Conservation (phyloP, 2,797 vertebrate genomes). For the Clarias pachynema region DNA sequence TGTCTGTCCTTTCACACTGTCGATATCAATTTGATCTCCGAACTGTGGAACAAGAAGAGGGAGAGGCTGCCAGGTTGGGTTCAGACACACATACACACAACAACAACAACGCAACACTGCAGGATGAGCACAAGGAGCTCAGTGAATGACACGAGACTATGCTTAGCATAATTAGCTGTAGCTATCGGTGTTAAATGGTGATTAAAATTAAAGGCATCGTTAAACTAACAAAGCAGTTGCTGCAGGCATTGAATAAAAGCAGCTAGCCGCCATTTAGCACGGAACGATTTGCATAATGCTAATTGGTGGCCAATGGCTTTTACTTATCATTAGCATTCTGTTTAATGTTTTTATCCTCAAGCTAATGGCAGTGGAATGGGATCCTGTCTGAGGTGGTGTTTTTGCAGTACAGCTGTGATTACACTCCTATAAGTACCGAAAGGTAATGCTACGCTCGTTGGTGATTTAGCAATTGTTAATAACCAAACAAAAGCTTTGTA, state of each 20-base stretch:
- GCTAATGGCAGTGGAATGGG: neutral
- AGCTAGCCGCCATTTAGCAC: constrained; percentile 26
- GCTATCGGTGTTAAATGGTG: neutral
- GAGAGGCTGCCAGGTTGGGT: constrained; percentile 76
- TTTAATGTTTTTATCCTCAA: constrained; percentile 18
- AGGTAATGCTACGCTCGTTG: neutral
- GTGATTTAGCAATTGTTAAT: neutral
- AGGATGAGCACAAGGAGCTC: constrained; percentile 47
- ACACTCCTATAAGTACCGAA: neutral
- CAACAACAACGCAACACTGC: constrained; percentile 46
- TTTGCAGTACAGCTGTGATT: constrained; percentile 11
- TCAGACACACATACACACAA: constrained; percentile 55
- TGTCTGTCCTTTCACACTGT: constrained; percentile 93
- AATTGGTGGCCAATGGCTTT: constrained; percentile 37
- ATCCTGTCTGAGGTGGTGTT: neutral
- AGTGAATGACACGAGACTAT: constrained; percentile 16
- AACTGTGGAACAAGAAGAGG: constrained; percentile 87
- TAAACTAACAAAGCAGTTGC: constrained; percentile 29
- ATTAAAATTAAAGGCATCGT: constrained; percentile 7
- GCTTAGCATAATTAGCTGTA: neutral
- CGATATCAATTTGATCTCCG: constrained; percentile 96
- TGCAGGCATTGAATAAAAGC: constrained; percentile 13
- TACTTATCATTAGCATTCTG: constrained; percentile 25
- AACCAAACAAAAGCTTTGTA: neutral
- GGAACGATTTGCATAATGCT: constrained; percentile 29